Evolutionary conservation across 2,797 vertebrate genomes (phyloP), one percentile per base, ranked within the genome.

Genomic region (Lophius americanus): DNA sequence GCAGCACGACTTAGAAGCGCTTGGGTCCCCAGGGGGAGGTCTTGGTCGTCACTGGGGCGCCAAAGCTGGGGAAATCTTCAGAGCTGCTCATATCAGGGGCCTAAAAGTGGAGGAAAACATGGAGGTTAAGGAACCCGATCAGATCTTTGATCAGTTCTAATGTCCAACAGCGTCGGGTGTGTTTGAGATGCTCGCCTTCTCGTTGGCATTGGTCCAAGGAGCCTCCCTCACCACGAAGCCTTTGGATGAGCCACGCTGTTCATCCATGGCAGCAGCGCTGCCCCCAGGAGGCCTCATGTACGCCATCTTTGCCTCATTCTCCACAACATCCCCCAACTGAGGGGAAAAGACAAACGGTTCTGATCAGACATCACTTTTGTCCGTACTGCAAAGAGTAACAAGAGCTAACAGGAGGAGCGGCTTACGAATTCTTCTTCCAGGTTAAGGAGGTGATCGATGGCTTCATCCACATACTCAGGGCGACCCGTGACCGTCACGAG

Each of bases 71-170:
- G 76, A 99, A 99, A 68, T 99, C 98, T 92, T 99, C 98, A 62
- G 98, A 97, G 90, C 98, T 99, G 93, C 95, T 98, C 98, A 99
- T 96, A 62, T 99, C 98, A 13, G 98, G 98, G 75, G 98, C 98
- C 98, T 99, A 51, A 41, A 23, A 32, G 32, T 3, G 4, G 8
- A 39, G 7, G 43, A 33, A 38, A 46, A 37, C 44, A 23, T 2
- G 1, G 14, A 4, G 8, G 51, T 64, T 58, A 59, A 46, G n/a
- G 38, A 51, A 48, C 13, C 4, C 35, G n/a, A n/a, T n/a, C n/a
- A n/a, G n/a, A n/a, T n/a, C n/a, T n/a, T n/a, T 9, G 6, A 67
- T 6, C 1, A 13, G 5, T 35, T 66, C 0, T 1, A 5, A n/a
- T 57, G 38, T 52, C 6, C 11, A 59, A 32, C n/a, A 38, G 33